Evolutionary conservation across 2,888 invertebrate species (phyloP).

Genomic region (Celastrina argiolus): DNA sequence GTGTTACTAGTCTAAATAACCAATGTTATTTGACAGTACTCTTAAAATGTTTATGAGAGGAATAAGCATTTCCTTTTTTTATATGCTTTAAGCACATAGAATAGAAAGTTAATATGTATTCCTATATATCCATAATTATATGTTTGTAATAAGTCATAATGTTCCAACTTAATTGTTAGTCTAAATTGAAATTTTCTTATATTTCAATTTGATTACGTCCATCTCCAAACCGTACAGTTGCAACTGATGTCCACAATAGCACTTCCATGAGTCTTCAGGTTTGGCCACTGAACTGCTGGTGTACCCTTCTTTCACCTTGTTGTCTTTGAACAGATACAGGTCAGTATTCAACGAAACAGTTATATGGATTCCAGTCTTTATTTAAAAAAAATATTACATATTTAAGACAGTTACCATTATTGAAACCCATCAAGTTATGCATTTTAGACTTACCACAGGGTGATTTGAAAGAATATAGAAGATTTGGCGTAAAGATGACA

Average conservation of each 20-base stretch:
- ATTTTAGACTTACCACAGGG: constrained; percentile 72
- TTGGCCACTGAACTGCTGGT: constrained; percentile 46
- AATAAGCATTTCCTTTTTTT: not conserved
- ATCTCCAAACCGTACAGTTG: constrained; percentile 40
- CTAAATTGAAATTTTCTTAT: not conserved
- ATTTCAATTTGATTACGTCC: constrained; percentile 36
- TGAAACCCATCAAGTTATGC: constrained; percentile 66
- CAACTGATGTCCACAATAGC: constrained; percentile 49
- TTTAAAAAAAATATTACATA: constrained; percentile 67
- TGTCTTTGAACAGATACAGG: constrained; percentile 61
- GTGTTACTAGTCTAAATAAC: not conserved
- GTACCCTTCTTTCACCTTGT: constrained; percentile 43
- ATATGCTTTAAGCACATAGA: too few relatives aligned
- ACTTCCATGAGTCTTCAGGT: constrained; percentile 51
- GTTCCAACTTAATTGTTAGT: not conserved
- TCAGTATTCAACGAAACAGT: constrained; percentile 61
- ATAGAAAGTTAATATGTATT: too few relatives aligned
- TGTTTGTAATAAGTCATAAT: not conserved
- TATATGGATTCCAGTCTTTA: constrained; percentile 62
- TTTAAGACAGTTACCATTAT: constrained; percentile 43
- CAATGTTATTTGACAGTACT: not conserved
- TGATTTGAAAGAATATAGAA: constrained; percentile 48
- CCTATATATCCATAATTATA: too few relatives aligned
- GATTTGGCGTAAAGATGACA: not conserved
- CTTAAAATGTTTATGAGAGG: not conserved